A percentile compares a stretch with the other conserved stretches of the same genome.
Evolutionary conservation across 2,113 vertebrate genomes (phyloP).

Genomic region (Tiliqua scincoides): DNA sequence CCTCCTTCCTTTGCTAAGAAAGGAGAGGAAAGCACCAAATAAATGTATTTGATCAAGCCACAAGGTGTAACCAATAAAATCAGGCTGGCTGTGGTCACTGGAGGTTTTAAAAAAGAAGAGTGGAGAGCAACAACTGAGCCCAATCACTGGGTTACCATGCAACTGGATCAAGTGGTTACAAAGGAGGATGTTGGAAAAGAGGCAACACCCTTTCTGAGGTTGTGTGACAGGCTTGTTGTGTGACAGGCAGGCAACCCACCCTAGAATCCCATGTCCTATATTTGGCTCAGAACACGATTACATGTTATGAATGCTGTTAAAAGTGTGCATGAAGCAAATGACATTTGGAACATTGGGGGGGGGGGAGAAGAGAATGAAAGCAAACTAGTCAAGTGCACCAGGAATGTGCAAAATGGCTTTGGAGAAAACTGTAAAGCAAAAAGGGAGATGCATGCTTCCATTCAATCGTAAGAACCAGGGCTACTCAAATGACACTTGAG

Average conservation of each 20-base stretch:
- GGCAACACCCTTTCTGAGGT: conserved; percentile 76
- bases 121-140: conserved; percentile 59
- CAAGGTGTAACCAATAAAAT: background rate
- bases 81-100: fast-evolving
- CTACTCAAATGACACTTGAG: background rate
- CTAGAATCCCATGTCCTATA: conserved; percentile 77
- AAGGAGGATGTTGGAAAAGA: conserved; percentile 79
- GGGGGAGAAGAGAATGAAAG: background rate
- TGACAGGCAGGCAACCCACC: conserved; percentile 78
- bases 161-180: conserved; percentile 73
- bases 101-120: conserved; percentile 46
- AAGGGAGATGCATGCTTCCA: background rate
- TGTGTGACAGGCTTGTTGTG: conserved; percentile 80
- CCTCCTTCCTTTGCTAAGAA: background rate
- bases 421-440: background rate
- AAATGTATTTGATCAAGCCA: background rate
- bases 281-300: conserved; percentile 86
- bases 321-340: background rate
- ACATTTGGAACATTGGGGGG: background rate
- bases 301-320: conserved; percentile 74
- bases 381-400: background rate
- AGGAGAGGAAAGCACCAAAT: background rate
- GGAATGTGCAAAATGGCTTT: background rate
- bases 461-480: background rate
- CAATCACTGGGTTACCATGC: conserved; percentile 62